Base-by-base conservation (phyloP, 2,113 vertebrate genomes). In the Apus apus region DNA sequence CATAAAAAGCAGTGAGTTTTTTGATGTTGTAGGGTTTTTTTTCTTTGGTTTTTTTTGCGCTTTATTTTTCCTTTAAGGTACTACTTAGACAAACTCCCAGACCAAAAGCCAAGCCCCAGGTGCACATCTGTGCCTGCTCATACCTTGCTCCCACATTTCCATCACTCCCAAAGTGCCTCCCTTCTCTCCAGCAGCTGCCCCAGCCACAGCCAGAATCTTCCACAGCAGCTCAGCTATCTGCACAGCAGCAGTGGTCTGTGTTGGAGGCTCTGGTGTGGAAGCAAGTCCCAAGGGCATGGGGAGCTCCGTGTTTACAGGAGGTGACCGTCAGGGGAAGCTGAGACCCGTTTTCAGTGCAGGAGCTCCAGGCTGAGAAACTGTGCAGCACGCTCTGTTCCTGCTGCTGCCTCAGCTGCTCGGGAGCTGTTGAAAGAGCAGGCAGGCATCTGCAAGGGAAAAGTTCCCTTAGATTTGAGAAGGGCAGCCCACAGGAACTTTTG, bases 141-240 rank as follows among this genome's bases (percentile, higher is more conserved):
- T 78, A 84, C 80, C 94, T 77, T 95, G 91, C 93, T 92, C 84
- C 77, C 60, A 17, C 76, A 71, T 90, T 80, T 84, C 98, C 79
- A 85, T 89, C 93, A 58, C 66, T 85, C 94, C 91, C 86, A 5
- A 94, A 96, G 92, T 93, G 94, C 95, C 93, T 94, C 92, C 94
- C 77, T 72, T 86, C 57, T 89, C 79, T 79, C 80, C 90, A 77
- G 94, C 86, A 77, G 86, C 94, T 73, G 34, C 66, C 71, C 45
- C 71, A 73, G 86, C 54, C 58, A 1, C 76, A 75, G 83, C 61
- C 68, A 29, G 76, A 22, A 66, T 43, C 51, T 78, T 80, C 72
- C 26, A 4, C 2, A 27, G 40, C 45, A 45, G 62, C 75, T 83
- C 6, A 2, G 58, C 75, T 62, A 10, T 32, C 34, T 50, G 64